phyloP scores from a whole-genome alignment of 23 tunicate genomes.

The Pegea sp. region DNA sequence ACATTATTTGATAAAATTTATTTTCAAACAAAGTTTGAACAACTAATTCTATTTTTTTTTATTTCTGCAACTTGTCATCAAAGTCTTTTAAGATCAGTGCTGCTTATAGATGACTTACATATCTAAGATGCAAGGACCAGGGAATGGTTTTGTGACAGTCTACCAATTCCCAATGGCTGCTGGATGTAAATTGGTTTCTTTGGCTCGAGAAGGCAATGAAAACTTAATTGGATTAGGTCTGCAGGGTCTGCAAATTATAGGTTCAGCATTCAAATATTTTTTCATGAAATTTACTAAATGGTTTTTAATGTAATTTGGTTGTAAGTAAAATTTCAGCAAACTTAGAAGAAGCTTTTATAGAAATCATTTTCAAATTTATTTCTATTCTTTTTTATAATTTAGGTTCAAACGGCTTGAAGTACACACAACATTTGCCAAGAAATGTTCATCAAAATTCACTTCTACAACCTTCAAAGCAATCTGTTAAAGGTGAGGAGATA shows the following conservation, averaged over 20 bases:
- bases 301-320: slow-evolving; percentile 2
- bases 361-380: background rate
- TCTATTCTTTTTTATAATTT: background rate
- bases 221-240: slow-evolving; percentile 60
- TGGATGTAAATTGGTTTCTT: slow-evolving; percentile 23
- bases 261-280: slow-evolving; percentile 4
- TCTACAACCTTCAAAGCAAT: too few species aligned
- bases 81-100: background rate
- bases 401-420: background rate
- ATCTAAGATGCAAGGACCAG: slow-evolving; percentile 34
- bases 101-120: slow-evolving; percentile 38
- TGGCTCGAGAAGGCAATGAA: slow-evolving; percentile 28
- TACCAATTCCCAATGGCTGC: slow-evolving; percentile 55
- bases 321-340: background rate
- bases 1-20: background rate
- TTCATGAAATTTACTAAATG: background rate
- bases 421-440: slow-evolving; percentile 1
- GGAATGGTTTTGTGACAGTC: slow-evolving; percentile 59
- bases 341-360: background rate
- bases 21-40: background rate
- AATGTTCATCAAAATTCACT: too few species aligned
- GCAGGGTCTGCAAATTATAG: slow-evolving; percentile 76
- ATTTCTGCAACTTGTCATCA: background rate
- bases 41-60: background rate
- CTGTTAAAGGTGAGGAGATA: too few species aligned